These are phyloP conservation scores for Callipepla californica DNA, from an alignment of 2,113 vertebrate genomes.

Conservation along the genomic window DNA sequence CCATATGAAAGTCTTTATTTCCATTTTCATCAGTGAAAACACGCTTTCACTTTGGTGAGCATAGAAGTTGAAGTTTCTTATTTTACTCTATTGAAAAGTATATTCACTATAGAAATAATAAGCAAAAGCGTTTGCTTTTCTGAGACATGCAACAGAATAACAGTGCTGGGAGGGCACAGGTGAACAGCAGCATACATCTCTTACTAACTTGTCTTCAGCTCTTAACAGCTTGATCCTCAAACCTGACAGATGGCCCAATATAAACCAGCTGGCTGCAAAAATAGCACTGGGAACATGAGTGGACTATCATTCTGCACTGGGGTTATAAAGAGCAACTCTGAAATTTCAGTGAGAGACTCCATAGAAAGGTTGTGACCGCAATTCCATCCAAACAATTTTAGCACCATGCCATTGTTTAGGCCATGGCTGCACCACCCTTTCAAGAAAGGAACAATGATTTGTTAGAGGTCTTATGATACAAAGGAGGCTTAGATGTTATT, in stretches of 20 bases:
- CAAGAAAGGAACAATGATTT: neutral
- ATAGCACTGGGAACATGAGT: neutral
- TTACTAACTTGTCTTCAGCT: neutral
- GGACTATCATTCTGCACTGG: neutral
- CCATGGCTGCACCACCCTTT: neutral
- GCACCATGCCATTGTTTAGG: neutral
- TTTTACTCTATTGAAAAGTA: constrained; percentile 25
- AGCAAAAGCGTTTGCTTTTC: neutral
- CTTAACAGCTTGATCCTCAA: neutral
- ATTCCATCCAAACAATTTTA: neutral
- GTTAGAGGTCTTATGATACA: accelerated
- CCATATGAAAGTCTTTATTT: constrained; percentile 32
- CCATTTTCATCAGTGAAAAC: constrained; percentile 53
- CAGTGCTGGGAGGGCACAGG: neutral
- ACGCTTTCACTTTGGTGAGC: constrained; percentile 17
- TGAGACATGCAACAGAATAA: neutral
- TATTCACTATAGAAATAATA: neutral
- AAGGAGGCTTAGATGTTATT: neutral
- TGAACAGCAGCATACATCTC: neutral
- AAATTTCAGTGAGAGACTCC: neutral
- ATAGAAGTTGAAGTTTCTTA: neutral
- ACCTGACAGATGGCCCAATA: neutral
- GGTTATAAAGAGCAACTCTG: neutral
- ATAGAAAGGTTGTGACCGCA: neutral
- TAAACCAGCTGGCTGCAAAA: neutral